Base-by-base conservation (phyloP, 2,797 vertebrate species). In the Micrastur ruficollis region DNA sequence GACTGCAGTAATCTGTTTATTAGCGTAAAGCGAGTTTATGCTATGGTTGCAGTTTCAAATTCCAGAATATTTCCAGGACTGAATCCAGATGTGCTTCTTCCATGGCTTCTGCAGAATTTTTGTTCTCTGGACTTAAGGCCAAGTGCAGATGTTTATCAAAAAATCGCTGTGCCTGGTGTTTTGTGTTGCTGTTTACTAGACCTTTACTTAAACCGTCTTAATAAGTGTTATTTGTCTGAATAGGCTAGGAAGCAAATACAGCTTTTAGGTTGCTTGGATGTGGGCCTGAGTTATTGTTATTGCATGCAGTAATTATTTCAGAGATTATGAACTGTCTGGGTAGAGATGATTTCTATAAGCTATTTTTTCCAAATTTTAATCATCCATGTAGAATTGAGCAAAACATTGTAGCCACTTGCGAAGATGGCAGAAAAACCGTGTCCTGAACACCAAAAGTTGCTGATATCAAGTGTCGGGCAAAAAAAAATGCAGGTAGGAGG, bases 341-440 rank as follows among this genome's bases (percentile, higher is more conserved):
- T 87, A 82, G 78, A 92, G 78, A 85, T 82, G n/a, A 74, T 70
- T 93, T 90, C 89, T 95, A 18, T 89, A 92, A 94, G 84, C 21
- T 92, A 0, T 91, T 82, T 91, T 92, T 82, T 79, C 76, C 8
- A 2, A 82, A 93, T 86, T 95, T 94, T 67, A 92, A 95, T 92
- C 46, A 52, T 83, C 75, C 52, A 34, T 87, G 34, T 97, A 97
- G 95, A 96, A 58, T 96, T 94, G 96, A 52, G 74, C 94, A 96
- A 92, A 96, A 85, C 81, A 63, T n/a, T 89, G 90, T 96, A 95
- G 56, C 94, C 58, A 40, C 15, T 91, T 93, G 75, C 3, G 95
- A 97, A 96, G 96, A 96, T 50, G 91, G 92, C 94, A 96, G 96
- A 85, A 96, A 96, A 94, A 87, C 84, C 76, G 74, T 91, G 67